Evolutionary conservation across 2,888 invertebrate species (phyloP).

Genomic region (Bursaphelenchus okinawaensis): DNA sequence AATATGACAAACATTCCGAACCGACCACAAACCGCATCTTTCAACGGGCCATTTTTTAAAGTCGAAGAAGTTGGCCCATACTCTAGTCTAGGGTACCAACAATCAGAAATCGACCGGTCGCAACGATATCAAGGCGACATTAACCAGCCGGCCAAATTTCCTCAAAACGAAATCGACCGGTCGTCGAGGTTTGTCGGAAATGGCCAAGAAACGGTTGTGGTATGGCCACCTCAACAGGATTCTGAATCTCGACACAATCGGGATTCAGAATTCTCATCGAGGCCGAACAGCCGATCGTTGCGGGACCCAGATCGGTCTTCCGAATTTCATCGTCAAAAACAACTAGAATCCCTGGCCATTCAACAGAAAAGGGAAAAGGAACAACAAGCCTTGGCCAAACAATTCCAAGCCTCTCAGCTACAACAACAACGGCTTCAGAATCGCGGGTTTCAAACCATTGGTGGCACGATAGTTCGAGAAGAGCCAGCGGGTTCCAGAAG

Average conservation of each 20-base stretch:
- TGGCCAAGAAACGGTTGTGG: constrained; percentile 39
- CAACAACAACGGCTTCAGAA: constrained; percentile 18
- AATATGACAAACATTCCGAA: not conserved
- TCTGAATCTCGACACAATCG: not conserved
- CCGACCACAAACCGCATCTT: constrained; percentile 32
- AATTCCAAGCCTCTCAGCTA: constrained; percentile 43
- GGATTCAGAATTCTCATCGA: not conserved
- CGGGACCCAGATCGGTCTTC: constrained; percentile 47
- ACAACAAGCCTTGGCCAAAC: constrained; percentile 37
- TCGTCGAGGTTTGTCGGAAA: constrained; percentile 13
- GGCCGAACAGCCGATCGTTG: constrained; percentile 37
- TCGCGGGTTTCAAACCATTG: constrained; percentile 5
- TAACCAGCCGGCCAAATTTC: constrained; percentile 4
- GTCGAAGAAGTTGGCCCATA: constrained; percentile 41
- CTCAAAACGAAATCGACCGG: not conserved
- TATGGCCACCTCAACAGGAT: constrained; percentile 54
- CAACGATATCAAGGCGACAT: constrained; percentile 23
- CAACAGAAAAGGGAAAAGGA: constrained; percentile 38
- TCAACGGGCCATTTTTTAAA: constrained; percentile 56
- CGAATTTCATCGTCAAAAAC: constrained; percentile 46
- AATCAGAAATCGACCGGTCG: constrained; percentile 10
- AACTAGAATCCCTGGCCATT: constrained; percentile 47
- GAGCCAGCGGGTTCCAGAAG: not conserved
- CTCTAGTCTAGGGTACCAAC: not conserved
- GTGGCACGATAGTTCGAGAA: not conserved